Evolutionary conservation across 2,888 invertebrate genomes (phyloP), one percentile per base, ranked within the genome.

Genomic region (Thymelicus sylvestris): DNA sequence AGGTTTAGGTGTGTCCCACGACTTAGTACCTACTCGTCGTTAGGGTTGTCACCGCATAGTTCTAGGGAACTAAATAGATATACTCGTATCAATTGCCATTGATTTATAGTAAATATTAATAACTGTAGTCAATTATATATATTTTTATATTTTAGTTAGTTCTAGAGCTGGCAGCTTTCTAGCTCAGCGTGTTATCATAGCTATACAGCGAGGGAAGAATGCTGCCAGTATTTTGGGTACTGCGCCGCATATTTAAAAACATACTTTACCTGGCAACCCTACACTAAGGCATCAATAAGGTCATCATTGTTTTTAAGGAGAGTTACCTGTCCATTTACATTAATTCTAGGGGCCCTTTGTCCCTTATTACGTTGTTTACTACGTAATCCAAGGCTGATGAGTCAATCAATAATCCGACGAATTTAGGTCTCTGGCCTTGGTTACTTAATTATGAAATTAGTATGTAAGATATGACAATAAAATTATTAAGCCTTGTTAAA

Each of bases 1-100:
- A 55, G 55, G 55, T 55, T 24, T 55, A 55, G 55, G 55, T 24
- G 55, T 24, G 55, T 24, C 10, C 55, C 24, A 55, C 24, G 55
- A 19, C 5, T 55, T 24, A 55, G 19, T 19, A 19, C 24, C 3
- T 55, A 12, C 8, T 19, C 55, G 10, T 55, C 24, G 24, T 10
- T 55, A 24, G 55, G 55, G 55, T 55, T 55, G 5, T 24, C 55
- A 6, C 4, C 12, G 0, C 10, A 0, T 2, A 24, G 0, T 12
- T 8, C 2, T 55, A 19, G 52, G 2, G 19, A 52, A 52, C 0
- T 52, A 52, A 12, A 44, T 44, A 44, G 1, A 12, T 44, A 12
- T 44, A n/a, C n/a, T n/a, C n/a, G n/a, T 44, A 1, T 3, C 44
- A 10, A 12, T 44, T 44, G 0, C 4, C 1, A 10, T 44, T 3